Evolutionary conservation across 2,797 vertebrate genomes (phyloP), one percentile per base, ranked within the genome.

Genomic region (Enteromius thamalakanensis): DNA sequence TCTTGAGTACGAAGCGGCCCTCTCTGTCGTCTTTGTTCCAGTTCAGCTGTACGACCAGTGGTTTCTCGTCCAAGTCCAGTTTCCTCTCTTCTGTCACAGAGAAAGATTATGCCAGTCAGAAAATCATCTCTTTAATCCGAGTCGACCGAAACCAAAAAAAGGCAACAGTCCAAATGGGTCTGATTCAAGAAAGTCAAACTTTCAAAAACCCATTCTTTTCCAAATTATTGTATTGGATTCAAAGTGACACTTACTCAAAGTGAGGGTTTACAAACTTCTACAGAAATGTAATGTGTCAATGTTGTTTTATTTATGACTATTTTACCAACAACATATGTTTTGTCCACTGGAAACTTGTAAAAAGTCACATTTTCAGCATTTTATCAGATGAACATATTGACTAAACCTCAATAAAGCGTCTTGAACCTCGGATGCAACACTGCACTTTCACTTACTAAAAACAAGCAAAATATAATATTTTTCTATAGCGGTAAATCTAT

Each of bases 1-100:
- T 99, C 95, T 99, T 99, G 29, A 99, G 96, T 70, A 99, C 98
- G 29, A 99, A 99, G 67, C 98, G 95, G 75, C 98, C 98, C 84
- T 99, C 98, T 34, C 98, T 90, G 91, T 99, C 98, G 68, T 99
- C 98, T 91, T 98, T 99, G 92, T 99, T 99, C 98, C 98, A 99
- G 91, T 99, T 99, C 81, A 99, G 91, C 80, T 99, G 98, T 80
- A 99, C 98, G 32, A 99, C 98, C 17, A 99, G 94, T 81, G 98
- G 98, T 87, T 99, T 99, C 95, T 99, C 98, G 58, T 99, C 97
- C 87, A 96, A 89, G 89, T 98, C 98, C 93, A 99, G 94, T 97
- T 97, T 98, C 93, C 98, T 96, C 96, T 99, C 98, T 97, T 99
- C 98, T 99, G 95, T 91, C 87, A 90, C 87, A 91, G 82, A 91